Evolutionary conservation across 2,888 invertebrate species (phyloP).

Genomic region (Harpalus rufipes): DNA sequence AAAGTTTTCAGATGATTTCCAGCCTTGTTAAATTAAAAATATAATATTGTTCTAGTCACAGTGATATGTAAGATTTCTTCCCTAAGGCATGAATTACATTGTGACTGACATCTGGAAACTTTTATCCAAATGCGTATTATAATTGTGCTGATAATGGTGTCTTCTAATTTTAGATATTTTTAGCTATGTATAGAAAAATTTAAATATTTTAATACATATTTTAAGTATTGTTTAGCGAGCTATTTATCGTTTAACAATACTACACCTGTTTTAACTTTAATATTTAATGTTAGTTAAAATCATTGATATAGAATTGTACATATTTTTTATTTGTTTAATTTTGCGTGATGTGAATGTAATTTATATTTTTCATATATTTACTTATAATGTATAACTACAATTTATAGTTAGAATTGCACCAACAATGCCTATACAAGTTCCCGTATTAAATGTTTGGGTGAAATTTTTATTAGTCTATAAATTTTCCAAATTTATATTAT

Average conservation of each 20-base stretch:
- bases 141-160: conserved; percentile 59
- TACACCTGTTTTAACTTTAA: conserved; percentile 40
- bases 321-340: conserved; percentile 71
- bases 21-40: background rate
- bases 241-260: conserved; percentile 39
- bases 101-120: conserved; percentile 27
- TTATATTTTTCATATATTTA: conserved; percentile 72
- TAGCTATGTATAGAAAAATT: conserved; percentile 58
- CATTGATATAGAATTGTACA: conserved; percentile 70
- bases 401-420: conserved; percentile 57
- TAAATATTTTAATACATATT: conserved; percentile 45
- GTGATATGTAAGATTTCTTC: background rate
- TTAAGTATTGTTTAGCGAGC: conserved; percentile 36
- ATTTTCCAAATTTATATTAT: conserved; percentile 22
- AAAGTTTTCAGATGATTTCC: conserved; percentile 37
- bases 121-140: conserved; percentile 38
- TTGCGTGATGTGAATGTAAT: conserved; percentile 73
- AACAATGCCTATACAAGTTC: conserved; percentile 65
- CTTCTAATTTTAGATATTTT: conserved; percentile 58
- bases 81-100: background rate
- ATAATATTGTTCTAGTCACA: conserved; percentile 33
- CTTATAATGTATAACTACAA: conserved; percentile 67
- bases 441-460: conserved; percentile 25
- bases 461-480: conserved; percentile 24
- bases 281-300: conserved; percentile 68